Base-by-base conservation (phyloP, 2,888 invertebrate genomes). In the Morpho achilles region DNA sequence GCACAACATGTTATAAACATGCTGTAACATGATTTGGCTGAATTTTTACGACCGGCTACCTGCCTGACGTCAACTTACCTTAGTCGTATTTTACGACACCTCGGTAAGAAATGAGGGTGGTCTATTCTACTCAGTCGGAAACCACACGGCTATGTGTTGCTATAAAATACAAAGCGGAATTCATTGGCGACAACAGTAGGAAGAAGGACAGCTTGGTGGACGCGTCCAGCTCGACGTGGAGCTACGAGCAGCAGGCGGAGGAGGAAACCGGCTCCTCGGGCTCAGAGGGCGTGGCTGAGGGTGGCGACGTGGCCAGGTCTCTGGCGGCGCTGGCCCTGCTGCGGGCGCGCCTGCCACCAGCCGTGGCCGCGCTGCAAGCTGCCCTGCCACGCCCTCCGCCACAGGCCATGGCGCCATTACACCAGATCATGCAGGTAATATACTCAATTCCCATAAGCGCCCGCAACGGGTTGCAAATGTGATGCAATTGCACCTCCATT, bases 231-330 rank as follows among this genome's bases (percentile, higher is more conserved):
- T 61, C 65, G 3, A 56, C 53, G 9, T 67, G 69, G 59, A 63
- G 65, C n/a, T 64, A 67, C 52, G 70, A 69, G 62, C 68, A 68
- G 46, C 66, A 62, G 9, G 67, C 63, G 7, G 64, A 57, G 40
- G 60, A 60, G 49, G 65, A 62, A 43, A 66, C 56, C 3, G 62
- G 60, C 0, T 65, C 63, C 64, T 68, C 53, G 39, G 67, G 61
- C 57, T 70, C 69, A 10, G 72, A 70, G 46, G 87, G 87, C 44
- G 82, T 87, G 61, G 77, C 85, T 0, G 88, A 87, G 70, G 87
- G 89, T 32, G 82, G 79, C 0, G 89, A 88, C 72, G 83, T 89
- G 65, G 87, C 89, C 62, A 77, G 84, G 23, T 80, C 81, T 63
- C 76, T 89, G 54, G 88, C 86, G 0, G 80, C 87, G 50, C 77